A percentile compares a stretch with the other conserved stretches of the same genome.
Evolutionary conservation across 1,140 invertebrate species (phyloP).

Genomic region (Chironomus tepperi): DNA sequence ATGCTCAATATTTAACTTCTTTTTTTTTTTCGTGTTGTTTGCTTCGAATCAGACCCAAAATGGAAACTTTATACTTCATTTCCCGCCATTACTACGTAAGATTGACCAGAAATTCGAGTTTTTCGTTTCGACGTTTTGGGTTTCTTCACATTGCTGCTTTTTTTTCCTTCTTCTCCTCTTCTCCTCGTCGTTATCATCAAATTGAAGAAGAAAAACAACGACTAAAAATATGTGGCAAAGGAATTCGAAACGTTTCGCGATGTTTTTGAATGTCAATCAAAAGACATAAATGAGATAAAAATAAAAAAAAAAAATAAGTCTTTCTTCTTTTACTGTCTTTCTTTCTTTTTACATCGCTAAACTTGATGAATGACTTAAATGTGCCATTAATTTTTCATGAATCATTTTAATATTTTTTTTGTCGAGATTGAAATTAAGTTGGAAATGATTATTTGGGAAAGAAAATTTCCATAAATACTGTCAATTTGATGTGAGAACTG

Average conservation of each 20-base stretch:
- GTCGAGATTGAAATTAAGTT: no score
- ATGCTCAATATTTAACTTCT: not conserved
- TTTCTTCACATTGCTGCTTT: not conserved
- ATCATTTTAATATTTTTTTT: no score
- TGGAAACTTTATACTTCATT: slow-evolving; percentile 22
- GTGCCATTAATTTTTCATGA: no score
- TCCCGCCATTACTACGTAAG: slow-evolving; percentile 21
- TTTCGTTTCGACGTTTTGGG: not conserved
- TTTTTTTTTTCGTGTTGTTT: not conserved
- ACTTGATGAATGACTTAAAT: not conserved
- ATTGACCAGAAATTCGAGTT: slow-evolving; percentile 23
- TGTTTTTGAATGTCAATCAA: slow-evolving; percentile 8
- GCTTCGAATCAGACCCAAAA: slow-evolving; percentile 1
- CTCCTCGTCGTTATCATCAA: slow-evolving; percentile 1
- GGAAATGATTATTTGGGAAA: no score
- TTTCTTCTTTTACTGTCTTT: not conserved
- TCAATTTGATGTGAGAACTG: no score
- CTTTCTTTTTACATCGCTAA: not conserved
- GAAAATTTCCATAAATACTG: no score
- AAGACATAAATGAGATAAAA: slow-evolving; percentile 14
- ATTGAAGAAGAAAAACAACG: no score
- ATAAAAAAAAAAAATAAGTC: not conserved
- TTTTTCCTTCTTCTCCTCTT: not conserved
- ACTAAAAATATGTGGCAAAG: not conserved
- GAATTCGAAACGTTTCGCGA: slow-evolving; percentile 11